Evolutionary conservation across 2,888 invertebrate genomes (phyloP).

Genomic region (Netelia virgata): DNA sequence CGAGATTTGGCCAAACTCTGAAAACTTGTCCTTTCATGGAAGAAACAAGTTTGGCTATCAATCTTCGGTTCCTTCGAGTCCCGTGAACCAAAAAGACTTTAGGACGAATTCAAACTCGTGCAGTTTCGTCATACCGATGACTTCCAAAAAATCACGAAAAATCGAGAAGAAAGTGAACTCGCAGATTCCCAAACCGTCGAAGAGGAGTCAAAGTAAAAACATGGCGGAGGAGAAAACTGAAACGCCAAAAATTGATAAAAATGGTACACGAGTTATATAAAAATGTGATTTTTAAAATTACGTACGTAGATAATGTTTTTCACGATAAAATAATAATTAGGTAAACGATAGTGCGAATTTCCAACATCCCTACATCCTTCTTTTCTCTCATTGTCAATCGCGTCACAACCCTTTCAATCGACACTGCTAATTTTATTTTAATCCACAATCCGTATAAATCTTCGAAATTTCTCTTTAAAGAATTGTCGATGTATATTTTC

Average conservation of each 20-base stretch:
- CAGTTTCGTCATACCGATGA: constrained; percentile 73
- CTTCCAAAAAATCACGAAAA: constrained; percentile 21
- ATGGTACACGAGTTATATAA: constrained; percentile 36
- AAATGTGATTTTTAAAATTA: neutral
- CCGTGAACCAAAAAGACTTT: constrained; percentile 61
- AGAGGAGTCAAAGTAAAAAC: constrained; percentile 26
- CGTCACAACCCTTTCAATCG: too few relatives aligned
- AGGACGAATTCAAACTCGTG: constrained; percentile 73
- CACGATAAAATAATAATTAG: too few relatives aligned
- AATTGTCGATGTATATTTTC: too few relatives aligned
- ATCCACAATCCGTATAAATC: too few relatives aligned
- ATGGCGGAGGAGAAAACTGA: constrained; percentile 19
- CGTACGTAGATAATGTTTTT: too few relatives aligned
- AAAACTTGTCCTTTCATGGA: constrained; percentile 30
- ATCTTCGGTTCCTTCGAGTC: constrained; percentile 26
- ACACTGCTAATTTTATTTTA: too few relatives aligned
- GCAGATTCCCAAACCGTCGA: constrained; percentile 65
- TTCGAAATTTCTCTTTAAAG: too few relatives aligned
- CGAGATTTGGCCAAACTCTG: neutral
- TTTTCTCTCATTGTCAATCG: too few relatives aligned
- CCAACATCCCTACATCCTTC: too few relatives aligned
- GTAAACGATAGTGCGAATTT: too few relatives aligned
- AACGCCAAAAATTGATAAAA: constrained; percentile 38
- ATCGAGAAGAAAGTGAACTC: constrained; percentile 57
- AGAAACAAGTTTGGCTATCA: constrained; percentile 29